Conservation (phyloP, 2,797 vertebrate species). For the Micromesistius poutassou region DNA sequence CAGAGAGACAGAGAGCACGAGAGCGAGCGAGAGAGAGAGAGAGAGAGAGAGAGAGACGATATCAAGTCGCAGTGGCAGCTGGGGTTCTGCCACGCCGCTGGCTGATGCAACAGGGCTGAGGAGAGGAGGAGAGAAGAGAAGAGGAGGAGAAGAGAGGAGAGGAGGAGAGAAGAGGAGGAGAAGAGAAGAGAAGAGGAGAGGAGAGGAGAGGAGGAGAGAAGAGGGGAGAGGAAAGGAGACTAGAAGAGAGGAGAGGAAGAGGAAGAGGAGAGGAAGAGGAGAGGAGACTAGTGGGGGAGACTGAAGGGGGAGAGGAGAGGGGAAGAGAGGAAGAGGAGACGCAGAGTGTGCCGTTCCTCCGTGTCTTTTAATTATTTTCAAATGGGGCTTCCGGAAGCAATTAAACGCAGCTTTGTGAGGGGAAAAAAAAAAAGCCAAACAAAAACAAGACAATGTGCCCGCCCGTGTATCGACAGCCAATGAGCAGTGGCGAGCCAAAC, state of each 20-base stretch:
- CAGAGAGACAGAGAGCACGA: conserved; percentile 28
- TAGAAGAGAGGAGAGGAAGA: conserved; percentile 21
- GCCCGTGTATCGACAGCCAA: not conserved
- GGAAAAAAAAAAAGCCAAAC: conserved; percentile 21
- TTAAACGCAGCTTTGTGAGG: conserved; percentile 49
- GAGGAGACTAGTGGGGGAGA: no score
- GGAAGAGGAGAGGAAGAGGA: no score
- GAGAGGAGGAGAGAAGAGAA: conserved; percentile 10
- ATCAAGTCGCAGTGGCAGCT: conserved; percentile 50
- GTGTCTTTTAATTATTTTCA: conserved; percentile 69
- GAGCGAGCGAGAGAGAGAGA: conserved; percentile 36
- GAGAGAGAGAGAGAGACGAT: conserved; percentile 45
- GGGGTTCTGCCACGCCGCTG: conserved; percentile 44
- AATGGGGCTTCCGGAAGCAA: conserved; percentile 67
- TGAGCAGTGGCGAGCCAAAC: not conserved
- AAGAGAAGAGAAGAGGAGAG: conserved; percentile 9
- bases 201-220: conserved; percentile 13
- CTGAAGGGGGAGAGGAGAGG: no score
- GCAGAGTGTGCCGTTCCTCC: conserved; percentile 50
- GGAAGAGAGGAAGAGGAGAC: conserved; percentile 29
- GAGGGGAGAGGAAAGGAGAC: conserved; percentile 44
- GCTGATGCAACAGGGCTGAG: conserved; percentile 41
- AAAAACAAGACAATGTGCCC: not conserved
- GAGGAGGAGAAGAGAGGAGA: conserved; percentile 46
- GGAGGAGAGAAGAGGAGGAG: no score